Base-by-base conservation (phyloP, 2,888 invertebrate genomes). In the Microdon myrmicae region DNA sequence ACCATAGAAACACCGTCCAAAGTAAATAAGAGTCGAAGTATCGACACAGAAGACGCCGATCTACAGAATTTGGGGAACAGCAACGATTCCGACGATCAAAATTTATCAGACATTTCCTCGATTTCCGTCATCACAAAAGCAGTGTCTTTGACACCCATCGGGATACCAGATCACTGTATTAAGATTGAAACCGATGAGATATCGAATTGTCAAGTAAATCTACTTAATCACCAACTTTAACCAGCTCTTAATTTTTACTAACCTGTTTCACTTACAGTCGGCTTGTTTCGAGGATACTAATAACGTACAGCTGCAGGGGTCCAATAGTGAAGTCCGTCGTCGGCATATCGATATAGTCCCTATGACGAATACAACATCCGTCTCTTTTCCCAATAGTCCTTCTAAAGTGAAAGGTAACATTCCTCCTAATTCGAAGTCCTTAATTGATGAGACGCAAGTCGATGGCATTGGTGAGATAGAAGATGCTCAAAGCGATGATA, bases 181-280 rank as follows among this genome's bases (percentile, higher is more conserved):
- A 60, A 72, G 78, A 49, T 67, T 2, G 68, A 67, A 9, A 71
- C 68, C 13, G 73, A 74, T 5, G 71, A 72, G 23, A 81, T 83
- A 17, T 79, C 81, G 0, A 84, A 84, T 28, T 85, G 85, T 56
- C 85, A 85, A 82, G 85, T 84, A 58, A 69, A 68, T 44, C 13
- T n/a, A 10, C 7, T 19, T 31, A 22, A 16, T 19, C 7, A 1
- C 1, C 14, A 7, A 2, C 7, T 29, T 17, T 4, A 20, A 19
- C 13, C 13, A 20, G 19, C 28, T 34, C 8, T 31, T 12, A 26
- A 25, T 28, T 20, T 39, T 37, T 35, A n/a, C n/a, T n/a, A n/a
- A n/a, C n/a, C n/a, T 43, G 4, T 25, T 8, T 22, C 4, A 17
- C 16, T 45, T 67, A 6, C 29, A 79, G 78, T 78, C 77, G 12